A percentile compares a stretch with the other conserved stretches of the same genome.
Conservation (phyloP, 2,113 vertebrate genomes). For the Agapornis roseicollis region DNA sequence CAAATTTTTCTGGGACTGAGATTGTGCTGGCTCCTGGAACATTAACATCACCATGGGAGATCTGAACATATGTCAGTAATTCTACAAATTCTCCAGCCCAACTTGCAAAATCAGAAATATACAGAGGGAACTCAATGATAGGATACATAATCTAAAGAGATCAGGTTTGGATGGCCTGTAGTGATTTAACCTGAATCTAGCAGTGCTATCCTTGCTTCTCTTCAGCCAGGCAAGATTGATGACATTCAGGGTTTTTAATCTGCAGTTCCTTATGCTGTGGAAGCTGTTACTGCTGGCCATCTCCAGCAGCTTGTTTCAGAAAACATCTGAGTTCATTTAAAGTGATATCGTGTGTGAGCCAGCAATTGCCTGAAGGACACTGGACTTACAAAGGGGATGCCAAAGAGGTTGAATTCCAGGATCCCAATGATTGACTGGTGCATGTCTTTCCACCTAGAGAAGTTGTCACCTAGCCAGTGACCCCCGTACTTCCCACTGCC, state of each 20-base stretch:
- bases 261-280: neutral
- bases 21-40: neutral
- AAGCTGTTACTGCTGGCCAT: neutral
- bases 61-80: neutral
- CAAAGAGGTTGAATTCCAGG: conserved; percentile 88
- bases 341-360: neutral
- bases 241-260: conserved; percentile 5
- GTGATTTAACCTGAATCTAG: neutral
- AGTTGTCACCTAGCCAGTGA: conserved; percentile 88
- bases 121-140: neutral
- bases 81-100: neutral
- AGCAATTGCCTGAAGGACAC: neutral
- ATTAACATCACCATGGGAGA: neutral
- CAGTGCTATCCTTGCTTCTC: conserved; percentile 1
- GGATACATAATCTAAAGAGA: neutral
- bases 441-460: conserved; percentile 85
- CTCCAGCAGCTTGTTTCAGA: neutral
- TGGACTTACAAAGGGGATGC: conserved; percentile 83
- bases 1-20: neutral
- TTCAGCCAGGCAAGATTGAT: neutral
- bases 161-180: neutral
- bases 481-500: conserved; percentile 84
- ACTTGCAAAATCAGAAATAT: neutral
- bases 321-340: neutral
- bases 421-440: conserved; percentile 83